phyloP scores from a whole-genome alignment of 2,888 invertebrate species.

The Creontiades dilutus region DNA sequence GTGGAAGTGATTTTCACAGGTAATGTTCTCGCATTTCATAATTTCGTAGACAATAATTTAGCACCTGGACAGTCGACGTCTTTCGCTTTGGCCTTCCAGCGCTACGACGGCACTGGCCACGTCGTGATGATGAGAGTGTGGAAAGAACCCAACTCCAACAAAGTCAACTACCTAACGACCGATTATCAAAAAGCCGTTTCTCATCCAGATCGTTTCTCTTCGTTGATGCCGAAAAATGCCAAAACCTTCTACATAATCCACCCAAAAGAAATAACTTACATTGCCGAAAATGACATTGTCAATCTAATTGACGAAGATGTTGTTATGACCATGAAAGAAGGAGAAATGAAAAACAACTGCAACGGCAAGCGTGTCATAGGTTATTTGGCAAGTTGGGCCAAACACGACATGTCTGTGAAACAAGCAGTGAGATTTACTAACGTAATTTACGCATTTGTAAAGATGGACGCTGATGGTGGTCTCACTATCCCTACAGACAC shows the following conservation, averaged over 20 bases:
- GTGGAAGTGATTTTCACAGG: slow-evolving; percentile 49
- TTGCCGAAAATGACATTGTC: slow-evolving; percentile 33
- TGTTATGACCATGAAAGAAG: slow-evolving; percentile 51
- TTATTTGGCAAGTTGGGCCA: slow-evolving; percentile 56
- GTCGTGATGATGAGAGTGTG: slow-evolving; percentile 55
- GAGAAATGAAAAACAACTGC: slow-evolving; percentile 53
- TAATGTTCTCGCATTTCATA: slow-evolving; percentile 50
- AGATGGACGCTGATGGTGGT: slow-evolving; percentile 57
- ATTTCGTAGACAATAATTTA: slow-evolving; percentile 54
- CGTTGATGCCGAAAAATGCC: slow-evolving; percentile 45
- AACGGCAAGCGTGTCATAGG: slow-evolving; percentile 52
- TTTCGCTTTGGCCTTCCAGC: slow-evolving; percentile 47
- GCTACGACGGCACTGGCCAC: slow-evolving; percentile 49
- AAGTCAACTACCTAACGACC: slow-evolving; percentile 54
- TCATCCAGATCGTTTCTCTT: slow-evolving; percentile 56
- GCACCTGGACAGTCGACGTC: slow-evolving; percentile 53
- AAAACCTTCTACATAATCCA: slow-evolving; percentile 48
- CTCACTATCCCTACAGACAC: slow-evolving; percentile 60
- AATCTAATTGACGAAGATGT: slow-evolving; percentile 56
- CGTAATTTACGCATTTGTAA: slow-evolving; percentile 57
- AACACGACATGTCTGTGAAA: slow-evolving; percentile 47
- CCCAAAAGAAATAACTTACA: slow-evolving; percentile 51
- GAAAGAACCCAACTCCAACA: slow-evolving; percentile 58
- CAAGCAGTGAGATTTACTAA: slow-evolving; percentile 61
- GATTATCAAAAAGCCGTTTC: slow-evolving; percentile 53